Percentiles rank a stretch among this genome's conserved stretches.
phyloP scores from a whole-genome alignment of 2,888 invertebrate genomes.

The Doris montereyensis region DNA sequence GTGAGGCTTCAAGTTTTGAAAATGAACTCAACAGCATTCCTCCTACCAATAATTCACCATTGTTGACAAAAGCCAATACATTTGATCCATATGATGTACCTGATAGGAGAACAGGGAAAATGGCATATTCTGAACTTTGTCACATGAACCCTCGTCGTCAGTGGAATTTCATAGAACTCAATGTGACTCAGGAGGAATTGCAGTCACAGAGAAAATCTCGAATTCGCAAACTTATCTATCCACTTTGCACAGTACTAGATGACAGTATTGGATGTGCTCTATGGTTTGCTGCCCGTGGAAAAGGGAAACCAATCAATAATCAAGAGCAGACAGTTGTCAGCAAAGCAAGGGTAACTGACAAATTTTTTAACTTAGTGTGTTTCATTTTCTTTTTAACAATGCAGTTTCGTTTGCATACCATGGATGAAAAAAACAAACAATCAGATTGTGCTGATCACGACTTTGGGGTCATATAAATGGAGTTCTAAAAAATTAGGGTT shows the following conservation, averaged over 20 bases:
- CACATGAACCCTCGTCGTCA: slow-evolving; percentile 81
- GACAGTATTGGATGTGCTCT: slow-evolving; percentile 92
- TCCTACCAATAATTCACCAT: neutral
- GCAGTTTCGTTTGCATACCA: no score
- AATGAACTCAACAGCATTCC: neutral
- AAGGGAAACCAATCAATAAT: slow-evolving; percentile 70
- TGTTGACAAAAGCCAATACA: neutral
- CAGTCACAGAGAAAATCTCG: slow-evolving; percentile 66
- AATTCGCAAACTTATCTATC: slow-evolving; percentile 84
- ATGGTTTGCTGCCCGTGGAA: slow-evolving; percentile 94
- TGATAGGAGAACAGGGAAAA: slow-evolving; percentile 85
- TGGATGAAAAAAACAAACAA: no score
- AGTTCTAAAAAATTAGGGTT: no score
- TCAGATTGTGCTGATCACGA: no score
- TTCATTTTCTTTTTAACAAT: no score
- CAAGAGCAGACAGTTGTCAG: slow-evolving; percentile 53
- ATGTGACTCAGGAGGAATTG: slow-evolving; percentile 82
- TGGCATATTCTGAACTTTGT: slow-evolving; percentile 81
- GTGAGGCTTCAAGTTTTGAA: no score
- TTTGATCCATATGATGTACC: slow-evolving; percentile 75
- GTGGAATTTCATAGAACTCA: slow-evolving; percentile 89
- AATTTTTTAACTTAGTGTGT: no score
- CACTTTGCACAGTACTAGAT: slow-evolving; percentile 90
- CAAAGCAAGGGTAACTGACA: slow-evolving; percentile 61
- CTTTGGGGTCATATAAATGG: no score